Evolutionary conservation across 2,888 invertebrate species (phyloP).

Genomic region (Eubasilissa splendida): DNA sequence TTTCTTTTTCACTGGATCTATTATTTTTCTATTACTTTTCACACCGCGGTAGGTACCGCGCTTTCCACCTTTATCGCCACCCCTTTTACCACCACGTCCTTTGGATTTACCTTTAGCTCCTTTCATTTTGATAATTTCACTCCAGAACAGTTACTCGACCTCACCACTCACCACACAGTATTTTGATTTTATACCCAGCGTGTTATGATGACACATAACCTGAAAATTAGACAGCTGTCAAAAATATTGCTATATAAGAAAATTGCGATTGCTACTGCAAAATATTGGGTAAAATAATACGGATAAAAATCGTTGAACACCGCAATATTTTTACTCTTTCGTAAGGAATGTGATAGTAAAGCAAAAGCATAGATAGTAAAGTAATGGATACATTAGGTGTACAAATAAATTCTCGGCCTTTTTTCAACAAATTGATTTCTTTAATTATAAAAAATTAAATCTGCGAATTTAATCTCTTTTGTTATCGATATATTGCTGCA

Average conservation of each 20-base stretch:
- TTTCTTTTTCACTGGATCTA: constrained; percentile 53
- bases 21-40: constrained; percentile 39
- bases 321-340: not conserved
- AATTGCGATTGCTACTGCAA: not conserved
- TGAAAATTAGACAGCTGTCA: constrained; percentile 52
- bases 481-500: too few species aligned
- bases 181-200: constrained; percentile 8
- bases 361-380: too few species aligned
- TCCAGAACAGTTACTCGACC: not conserved
- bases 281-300: too few species aligned
- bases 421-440: too few species aligned
- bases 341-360: not conserved
- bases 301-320: not conserved
- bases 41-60: constrained; percentile 33
- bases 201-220: constrained; percentile 40
- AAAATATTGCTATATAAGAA: constrained; percentile 36
- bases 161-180: not conserved
- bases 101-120: constrained; percentile 32
- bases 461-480: too few species aligned
- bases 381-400: too few species aligned
- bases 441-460: too few species aligned
- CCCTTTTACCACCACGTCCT: constrained; percentile 61
- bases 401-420: too few species aligned
- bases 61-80: constrained; percentile 59
- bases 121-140: constrained; percentile 23